A percentile compares a stretch with the other conserved stretches of the same genome.
Evolutionary conservation across 2,797 vertebrate genomes (phyloP).

Genomic region (Hippoglossus hippoglossus): DNA sequence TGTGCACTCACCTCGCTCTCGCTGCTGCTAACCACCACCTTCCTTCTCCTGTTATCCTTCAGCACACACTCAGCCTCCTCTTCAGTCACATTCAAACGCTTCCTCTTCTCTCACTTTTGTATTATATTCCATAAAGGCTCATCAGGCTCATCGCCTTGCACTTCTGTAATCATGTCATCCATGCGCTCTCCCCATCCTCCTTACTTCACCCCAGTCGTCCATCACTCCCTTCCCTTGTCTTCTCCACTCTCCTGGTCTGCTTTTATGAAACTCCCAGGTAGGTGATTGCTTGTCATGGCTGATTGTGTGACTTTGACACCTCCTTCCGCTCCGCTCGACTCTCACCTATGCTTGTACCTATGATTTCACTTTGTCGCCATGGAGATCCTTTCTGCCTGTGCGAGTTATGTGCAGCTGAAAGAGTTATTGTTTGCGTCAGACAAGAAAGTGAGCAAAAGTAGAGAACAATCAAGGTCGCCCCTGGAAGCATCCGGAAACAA

Average conservation of each 20-base stretch:
- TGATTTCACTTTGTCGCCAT: constrained; percentile 66
- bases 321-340: constrained; percentile 21
- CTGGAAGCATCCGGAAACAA: too few relatives aligned
- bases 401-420: constrained; percentile 42
- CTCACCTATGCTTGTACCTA: constrained; percentile 38
- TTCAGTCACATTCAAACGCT: constrained; percentile 40
- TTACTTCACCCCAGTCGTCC: constrained; percentile 43
- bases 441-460: constrained; percentile 12
- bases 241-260: constrained; percentile 36
- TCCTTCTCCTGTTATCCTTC: constrained; percentile 55
- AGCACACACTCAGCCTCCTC: constrained; percentile 33
- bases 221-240: constrained; percentile 49
- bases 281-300: constrained; percentile 74
- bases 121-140: constrained; percentile 58
- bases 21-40: constrained; percentile 62
- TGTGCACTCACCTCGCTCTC: constrained; percentile 57
- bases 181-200: constrained; percentile 42
- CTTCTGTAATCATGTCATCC: constrained; percentile 65
- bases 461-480: neutral
- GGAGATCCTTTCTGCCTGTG: constrained; percentile 45
- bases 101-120: constrained; percentile 45
- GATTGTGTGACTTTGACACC: constrained; percentile 66
- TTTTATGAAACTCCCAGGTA: constrained; percentile 63
- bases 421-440: constrained; percentile 17
- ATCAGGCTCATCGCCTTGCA: constrained; percentile 60